Base-by-base conservation (phyloP, 1,140 invertebrate species). In the Pseudomyrmex sp. region DNA sequence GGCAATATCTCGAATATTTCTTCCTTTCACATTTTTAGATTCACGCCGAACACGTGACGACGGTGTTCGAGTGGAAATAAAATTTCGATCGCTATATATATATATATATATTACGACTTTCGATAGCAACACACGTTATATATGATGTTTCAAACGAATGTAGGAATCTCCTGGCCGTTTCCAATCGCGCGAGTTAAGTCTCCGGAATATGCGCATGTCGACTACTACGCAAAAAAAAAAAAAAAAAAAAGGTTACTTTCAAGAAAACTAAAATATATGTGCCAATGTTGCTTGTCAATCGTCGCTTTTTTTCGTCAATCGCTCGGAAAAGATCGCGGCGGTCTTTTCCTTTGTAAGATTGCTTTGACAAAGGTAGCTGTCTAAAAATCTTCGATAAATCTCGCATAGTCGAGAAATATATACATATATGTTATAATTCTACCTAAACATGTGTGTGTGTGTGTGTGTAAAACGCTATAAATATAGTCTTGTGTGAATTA, bases 91-190 rank as follows among this genome's bases (percentile, higher is more conserved):
- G 44, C 1, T 13, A 23, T 59, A 59, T 69, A 59, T 80, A 80
- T 80, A 0, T 13, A 23, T 59, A 59, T 69, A 59, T 80, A 80
- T 80, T 23, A 80, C 35, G 52, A 26, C 46, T 79, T 66, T 70
- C 76, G 76, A 79, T 79, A 70, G 52, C 20, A 35, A 44, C 65
- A 70, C 35, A 18, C n/a, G 66, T 80, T 72, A 72, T 58, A 72
- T 72, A 72, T 72, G 76, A 80, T 80, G 66, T 80, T 69, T 59
- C 76, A 79, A 79, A 59, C 54, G 76, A 80, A 80, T 50, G 54
- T 72, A 44, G 48, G 35, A 65, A 76, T 70, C 76, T 70, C 66
- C 44, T 18, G 65, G 52, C 59, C 65, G 65, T 70, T 70, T 26
- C 26, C 76, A 65, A 48, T 79, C 66, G 66, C 54, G 54, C 20